Percentiles rank a stretch among this genome's conserved stretches.
phyloP scores from a whole-genome alignment of 2,888 invertebrate species.

The Zonitis immaculata region DNA sequence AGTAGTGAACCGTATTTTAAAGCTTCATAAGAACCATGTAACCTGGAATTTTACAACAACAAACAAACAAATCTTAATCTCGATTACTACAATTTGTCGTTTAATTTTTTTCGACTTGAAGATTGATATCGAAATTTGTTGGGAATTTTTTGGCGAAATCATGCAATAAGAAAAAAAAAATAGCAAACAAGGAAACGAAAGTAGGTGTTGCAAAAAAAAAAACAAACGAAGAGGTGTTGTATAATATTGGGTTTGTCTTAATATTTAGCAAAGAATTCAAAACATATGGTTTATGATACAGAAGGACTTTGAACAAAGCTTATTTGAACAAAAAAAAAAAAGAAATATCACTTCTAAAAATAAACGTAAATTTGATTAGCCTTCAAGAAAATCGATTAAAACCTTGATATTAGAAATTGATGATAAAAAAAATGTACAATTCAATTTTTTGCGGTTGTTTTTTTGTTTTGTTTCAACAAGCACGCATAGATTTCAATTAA shows the following conservation, averaged over 20 bases:
- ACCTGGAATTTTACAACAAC: constrained; percentile 56
- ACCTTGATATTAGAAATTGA: neutral
- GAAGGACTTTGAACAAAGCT: neutral
- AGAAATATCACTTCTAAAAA: neutral
- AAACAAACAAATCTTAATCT: no score
- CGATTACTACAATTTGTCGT: no score
- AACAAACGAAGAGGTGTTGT: constrained; percentile 7
- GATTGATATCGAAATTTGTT: no score
- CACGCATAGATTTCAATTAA: constrained; percentile 7
- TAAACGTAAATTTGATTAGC: neutral
- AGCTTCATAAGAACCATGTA: constrained; percentile 91
- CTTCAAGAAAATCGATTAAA: neutral
- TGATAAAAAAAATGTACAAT: neutral
- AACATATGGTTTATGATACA: neutral
- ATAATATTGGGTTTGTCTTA: constrained; percentile 17
- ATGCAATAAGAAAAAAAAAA: no score
- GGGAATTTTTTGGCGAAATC: neutral
- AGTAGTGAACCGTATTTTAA: constrained; percentile 85
- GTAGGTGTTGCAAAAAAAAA: constrained; percentile 11
- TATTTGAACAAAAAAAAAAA: neutral
- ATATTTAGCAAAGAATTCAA: constrained; percentile 12
- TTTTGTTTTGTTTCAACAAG: neutral
- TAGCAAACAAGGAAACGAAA: constrained; percentile 1
- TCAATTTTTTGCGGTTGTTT: neutral
- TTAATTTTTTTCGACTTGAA: no score